Evolutionary conservation across 2,888 invertebrate genomes (phyloP), one percentile per base, ranked within the genome.

Genomic region (Eueremaeus valkanovi): DNA sequence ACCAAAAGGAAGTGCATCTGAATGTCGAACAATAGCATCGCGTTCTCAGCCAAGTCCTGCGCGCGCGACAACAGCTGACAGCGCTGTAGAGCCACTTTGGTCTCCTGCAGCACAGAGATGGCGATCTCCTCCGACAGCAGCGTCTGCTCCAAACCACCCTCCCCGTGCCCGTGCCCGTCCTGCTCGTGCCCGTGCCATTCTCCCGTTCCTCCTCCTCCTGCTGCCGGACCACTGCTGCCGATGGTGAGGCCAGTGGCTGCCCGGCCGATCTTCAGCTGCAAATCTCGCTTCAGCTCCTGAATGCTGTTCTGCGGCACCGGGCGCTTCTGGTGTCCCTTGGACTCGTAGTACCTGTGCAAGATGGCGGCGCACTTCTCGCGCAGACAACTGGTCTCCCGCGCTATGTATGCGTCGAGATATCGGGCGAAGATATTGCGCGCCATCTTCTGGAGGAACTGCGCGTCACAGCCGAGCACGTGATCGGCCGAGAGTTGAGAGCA

Each of bases 121-220:
- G 95, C 95, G 3, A 97, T 87, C 82, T 95, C 93, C 83, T 97
- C 96, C 0, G 95, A 95, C 0, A 99, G 87, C 83, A 97, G 95
- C 0, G 95, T 98, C 85, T 99, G 97, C 0, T 40, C 45, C 18
- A 95, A 97, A 1, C 95, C 96, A 82, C 94, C 96, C 84, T 95
- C 18, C 45, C 16, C 45, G 45, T 18, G 55, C 8, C n/a, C n/a
- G n/a, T n/a, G n/a, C n/a, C n/a, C n/a, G n/a, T n/a, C n/a, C n/a
- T n/a, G n/a, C n/a, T n/a, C n/a, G n/a, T n/a, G n/a, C n/a, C n/a
- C n/a, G n/a, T n/a, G n/a, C n/a, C n/a, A n/a, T n/a, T n/a, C n/a
- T n/a, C n/a, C n/a, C n/a, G n/a, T n/a, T 3, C 45, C 16, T 31
- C 76, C 73, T 18, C 76, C 76, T n/a, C 72, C 61, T 49, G 61